Evolutionary conservation across 1,140 invertebrate genomes (phyloP).

Genomic region (Drosophila virilis): DNA sequence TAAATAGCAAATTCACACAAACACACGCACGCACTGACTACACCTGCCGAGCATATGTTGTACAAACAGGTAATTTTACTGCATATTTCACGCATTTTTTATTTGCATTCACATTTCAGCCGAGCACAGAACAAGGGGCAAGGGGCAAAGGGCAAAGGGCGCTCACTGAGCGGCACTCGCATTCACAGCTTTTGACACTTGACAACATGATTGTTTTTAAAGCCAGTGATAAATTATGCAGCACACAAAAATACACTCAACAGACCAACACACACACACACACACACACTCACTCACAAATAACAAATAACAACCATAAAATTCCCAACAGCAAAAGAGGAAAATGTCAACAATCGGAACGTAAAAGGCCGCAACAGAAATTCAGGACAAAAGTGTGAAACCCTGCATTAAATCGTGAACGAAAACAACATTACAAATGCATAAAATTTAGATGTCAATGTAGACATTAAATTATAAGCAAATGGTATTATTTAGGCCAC

Average conservation of each 20-base stretch:
- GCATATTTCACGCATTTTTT: conserved; percentile 77
- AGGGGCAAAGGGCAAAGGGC: not conserved
- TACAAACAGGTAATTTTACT: conserved; percentile 60
- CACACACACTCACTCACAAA: conserved; percentile 18
- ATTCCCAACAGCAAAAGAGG: conserved; percentile 26
- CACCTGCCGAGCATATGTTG: conserved; percentile 24
- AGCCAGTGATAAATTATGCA: conserved; percentile 80
- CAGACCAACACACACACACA: conserved; percentile 39
- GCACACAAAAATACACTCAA: conserved; percentile 52
- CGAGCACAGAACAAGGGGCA: conserved; percentile 17
- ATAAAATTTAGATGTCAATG: not conserved
- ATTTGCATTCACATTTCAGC: conserved; percentile 60
- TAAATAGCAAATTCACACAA: conserved; percentile 39
- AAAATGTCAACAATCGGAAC: conserved; percentile 47
- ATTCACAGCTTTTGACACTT: conserved; percentile 74
- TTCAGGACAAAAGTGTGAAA: not conserved
- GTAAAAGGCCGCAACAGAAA: not conserved
- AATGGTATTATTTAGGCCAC: not conserved
- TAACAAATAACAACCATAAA: conserved; percentile 31
- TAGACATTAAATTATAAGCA: not conserved
- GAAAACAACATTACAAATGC: not conserved
- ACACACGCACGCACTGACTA: conserved; percentile 2
- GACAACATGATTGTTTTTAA: conserved; percentile 80
- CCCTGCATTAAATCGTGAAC: not conserved
- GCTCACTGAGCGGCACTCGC: conserved; percentile 25